These are phyloP conservation scores for Thamnaconus septentrionalis DNA, from an alignment of 2,113 vertebrate genomes.

Conservation along the genomic window DNA sequence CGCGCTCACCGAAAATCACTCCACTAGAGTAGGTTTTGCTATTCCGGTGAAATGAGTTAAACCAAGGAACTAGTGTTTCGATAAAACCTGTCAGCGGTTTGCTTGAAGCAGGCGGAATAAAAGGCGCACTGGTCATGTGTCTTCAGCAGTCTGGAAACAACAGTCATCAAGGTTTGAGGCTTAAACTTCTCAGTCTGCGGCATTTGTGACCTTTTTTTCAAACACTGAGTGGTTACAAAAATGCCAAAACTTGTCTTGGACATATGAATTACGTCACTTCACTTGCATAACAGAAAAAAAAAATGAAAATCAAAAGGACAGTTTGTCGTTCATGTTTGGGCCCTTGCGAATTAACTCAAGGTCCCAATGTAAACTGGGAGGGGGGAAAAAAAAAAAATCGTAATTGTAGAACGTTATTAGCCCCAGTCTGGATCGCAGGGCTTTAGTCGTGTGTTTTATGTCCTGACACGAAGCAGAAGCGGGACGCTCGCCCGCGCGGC, in stretches of 20 bases:
- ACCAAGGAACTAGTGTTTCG: too few species aligned
- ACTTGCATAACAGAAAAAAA: conserved; percentile 13
- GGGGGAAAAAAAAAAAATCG: neutral
- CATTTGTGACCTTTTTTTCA: neutral
- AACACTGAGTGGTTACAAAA: neutral
- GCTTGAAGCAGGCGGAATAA: too few species aligned
- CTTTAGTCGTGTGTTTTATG: neutral
- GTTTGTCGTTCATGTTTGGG: neutral
- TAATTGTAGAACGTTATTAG: neutral
- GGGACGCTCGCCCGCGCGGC: neutral
- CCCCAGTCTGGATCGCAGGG: neutral
- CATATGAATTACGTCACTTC: conserved; percentile 10
- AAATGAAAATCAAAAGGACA: neutral
- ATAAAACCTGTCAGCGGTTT: too few species aligned
- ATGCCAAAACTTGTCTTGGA: conserved; percentile 17
- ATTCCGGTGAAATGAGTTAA: too few species aligned
- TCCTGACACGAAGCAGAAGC: neutral
- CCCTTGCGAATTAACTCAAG: conserved; percentile 1
- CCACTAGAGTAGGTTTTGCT: too few species aligned
- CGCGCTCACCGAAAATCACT: too few species aligned
- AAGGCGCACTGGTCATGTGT: too few species aligned
- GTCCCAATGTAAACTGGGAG: neutral
- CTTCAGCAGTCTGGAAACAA: too few species aligned
- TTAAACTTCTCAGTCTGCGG: neutral
- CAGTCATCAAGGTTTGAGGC: too few species aligned